Evolutionary conservation across 1,140 invertebrate species (phyloP), one percentile per base, ranked within the genome.

Genomic region (Sinonovacula constricta): DNA sequence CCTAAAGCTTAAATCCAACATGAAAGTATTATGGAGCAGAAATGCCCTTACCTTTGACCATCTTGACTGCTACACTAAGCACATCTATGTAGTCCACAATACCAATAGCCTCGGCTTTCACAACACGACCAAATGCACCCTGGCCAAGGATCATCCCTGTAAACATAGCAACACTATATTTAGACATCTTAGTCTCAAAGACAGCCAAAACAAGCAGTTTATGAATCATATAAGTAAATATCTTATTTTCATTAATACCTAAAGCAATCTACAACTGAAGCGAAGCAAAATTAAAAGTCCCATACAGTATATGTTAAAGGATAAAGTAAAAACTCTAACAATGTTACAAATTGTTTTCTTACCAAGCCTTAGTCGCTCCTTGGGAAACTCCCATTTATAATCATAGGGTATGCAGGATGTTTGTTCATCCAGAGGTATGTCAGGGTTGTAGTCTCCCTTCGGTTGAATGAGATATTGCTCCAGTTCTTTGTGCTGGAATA

Each of bases 1-100:
- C 7, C 15, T 10, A 75, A 10, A 72, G 18, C 2, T 24, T 45
- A 1, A 28, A 30, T 3, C 22, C 22, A 15, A 26, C n/a, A 22
- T 59, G 14, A 5, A 14, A 15, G 18, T 24, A 24, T 4, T 33
- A 18, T 12, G 2, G n/a, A 18, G n/a, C 10, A 0, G 28, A 28
- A n/a, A 1, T 54, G 36, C 5, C 22, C n/a, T 3, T 90, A 97
- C 96, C 95, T 95, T 99, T 99, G 10, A 99, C 93, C 95, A 99
- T 99, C 92, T 99, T 99, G 0, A 99, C 97, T 54, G 98, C 98
- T 0, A 99, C 98, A 14, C 95, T 94, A 31, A 93, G 94, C 14
- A 85, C 85, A 80, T 85, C 83, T 56, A 85, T 85, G 80, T 85
- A 93, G 45, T 94, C 93, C 4, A 93, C 87, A 56, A 97, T 96